Percentiles rank a stretch among this genome's conserved stretches.
These are phyloP conservation scores for Mormyrops boulengeri DNA, from an alignment of 2,797 vertebrate genomes.

Conservation along the genomic window DNA sequence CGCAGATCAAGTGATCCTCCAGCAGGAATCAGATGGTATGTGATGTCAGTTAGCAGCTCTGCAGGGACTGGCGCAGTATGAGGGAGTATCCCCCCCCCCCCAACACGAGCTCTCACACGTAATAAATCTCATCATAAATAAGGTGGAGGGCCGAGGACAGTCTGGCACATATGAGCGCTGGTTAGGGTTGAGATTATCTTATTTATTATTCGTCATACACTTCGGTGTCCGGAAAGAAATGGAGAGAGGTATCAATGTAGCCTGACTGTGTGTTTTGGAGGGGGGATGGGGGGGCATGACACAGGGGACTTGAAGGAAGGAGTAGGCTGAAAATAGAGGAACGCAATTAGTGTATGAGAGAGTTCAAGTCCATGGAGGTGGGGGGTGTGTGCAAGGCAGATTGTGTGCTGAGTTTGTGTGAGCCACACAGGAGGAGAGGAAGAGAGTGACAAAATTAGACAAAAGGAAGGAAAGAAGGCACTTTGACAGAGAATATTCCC, in stretches of 20 bases:
- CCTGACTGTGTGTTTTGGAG: constrained; percentile 55
- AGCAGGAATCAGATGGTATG: constrained; percentile 43
- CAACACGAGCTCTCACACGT: constrained; percentile 6
- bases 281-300: constrained; percentile 42
- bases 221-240: constrained; percentile 46
- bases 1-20: constrained; percentile 41
- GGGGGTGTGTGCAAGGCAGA: neutral
- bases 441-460: neutral
- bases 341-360: constrained; percentile 5
- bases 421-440: neutral
- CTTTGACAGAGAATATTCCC: neutral
- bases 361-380: constrained; percentile 2
- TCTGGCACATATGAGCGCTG: constrained; percentile 39
- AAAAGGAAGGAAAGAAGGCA: neutral
- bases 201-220: neutral
- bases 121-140: constrained; percentile 28
- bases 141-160: constrained; percentile 29
- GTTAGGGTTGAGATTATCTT: neutral
- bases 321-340: constrained; percentile 8
- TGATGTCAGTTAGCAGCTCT: constrained; percentile 38
- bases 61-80: constrained; percentile 21
- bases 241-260: constrained; percentile 14
- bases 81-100: constrained; percentile 23
- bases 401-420: neutral
- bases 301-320: constrained; percentile 39